Conservation (phyloP, 2,113 vertebrate genomes). For the Sisor rabdophorus region DNA sequence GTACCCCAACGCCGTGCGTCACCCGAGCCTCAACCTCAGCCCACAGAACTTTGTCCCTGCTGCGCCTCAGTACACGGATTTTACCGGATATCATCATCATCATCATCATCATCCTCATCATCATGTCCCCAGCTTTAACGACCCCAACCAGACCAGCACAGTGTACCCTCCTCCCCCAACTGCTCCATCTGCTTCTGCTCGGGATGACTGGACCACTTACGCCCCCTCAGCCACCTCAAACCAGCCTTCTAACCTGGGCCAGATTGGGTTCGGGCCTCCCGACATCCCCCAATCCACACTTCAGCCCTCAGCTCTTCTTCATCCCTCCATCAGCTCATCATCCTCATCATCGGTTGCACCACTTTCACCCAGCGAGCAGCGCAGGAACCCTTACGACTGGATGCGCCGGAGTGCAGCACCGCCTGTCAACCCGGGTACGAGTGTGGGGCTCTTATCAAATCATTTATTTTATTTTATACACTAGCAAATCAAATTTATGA, state of each 20-base stretch:
- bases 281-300: conserved; percentile 73
- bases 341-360: conserved; percentile 65
- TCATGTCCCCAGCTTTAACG: conserved; percentile 74
- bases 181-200: conserved; percentile 56
- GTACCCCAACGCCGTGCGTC: conserved; percentile 82
- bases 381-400: conserved; percentile 79
- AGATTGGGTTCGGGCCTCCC: conserved; percentile 66
- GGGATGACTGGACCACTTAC: conserved; percentile 86
- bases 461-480: neutral
- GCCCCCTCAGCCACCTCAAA: conserved; percentile 58
- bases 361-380: conserved; percentile 75
- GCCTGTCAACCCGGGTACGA: conserved; percentile 59
- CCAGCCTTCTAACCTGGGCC: conserved; percentile 69
- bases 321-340: conserved; percentile 64
- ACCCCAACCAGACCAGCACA: conserved; percentile 73
- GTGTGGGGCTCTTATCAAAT: neutral
- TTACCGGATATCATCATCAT: conserved; percentile 73
- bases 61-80: conserved; percentile 78
- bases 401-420: conserved; percentile 73
- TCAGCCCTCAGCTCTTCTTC: conserved; percentile 69
- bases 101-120: conserved; percentile 33
- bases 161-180: conserved; percentile 67
- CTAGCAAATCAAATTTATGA: neutral
- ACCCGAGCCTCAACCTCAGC: conserved; percentile 78
- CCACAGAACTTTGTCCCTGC: conserved; percentile 77